Base-by-base conservation (phyloP, 2,797 vertebrate genomes). In the Hipposideros larvatus region DNA sequence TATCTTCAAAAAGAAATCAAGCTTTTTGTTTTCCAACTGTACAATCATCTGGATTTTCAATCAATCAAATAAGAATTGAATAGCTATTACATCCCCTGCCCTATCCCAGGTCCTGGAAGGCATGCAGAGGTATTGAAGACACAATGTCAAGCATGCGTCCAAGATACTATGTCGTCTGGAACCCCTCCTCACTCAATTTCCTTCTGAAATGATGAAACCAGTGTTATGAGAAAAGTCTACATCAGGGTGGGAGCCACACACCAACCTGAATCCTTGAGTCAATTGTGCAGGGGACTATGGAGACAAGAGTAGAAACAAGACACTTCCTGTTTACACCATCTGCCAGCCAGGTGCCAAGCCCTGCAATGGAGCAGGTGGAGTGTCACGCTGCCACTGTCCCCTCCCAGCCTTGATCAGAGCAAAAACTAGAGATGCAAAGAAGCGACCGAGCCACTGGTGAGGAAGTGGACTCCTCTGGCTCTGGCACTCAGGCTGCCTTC, bases 11-110 rank as follows among this genome's bases (percentile, higher is more conserved):
- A 15, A 88, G 55, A 94, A 84, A 78, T n/a, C 24, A 71, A 51
- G 41, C 46, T 73, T 84, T 82, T 71, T 75, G 31, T 73, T 90
- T 79, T 80, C 85, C 53, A 34, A 75, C n/a, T 70, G 65, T 34
- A 84, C 91, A 91, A 59, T 85, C 48, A 78, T 16, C 66, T 48
- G 41, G 26, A 61, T 61, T 88, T 74, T 41, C 51, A 31, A 59
- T 57, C 21, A 84, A 31, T 79, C 61, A 48, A 83, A 61, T 46
- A 66, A 66, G 51, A 80, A 73, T 70, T 79, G 37, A 85, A 80
- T 2, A 51, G n/a, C 10, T 55, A 53, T 31, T 31, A 4, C 28
- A 43, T 43, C 16, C 13, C 10, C 16, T 80, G 8, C 31, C 66
- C 18, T 41, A 13, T 74, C 34, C 66, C 43, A 16, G 43, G 74